Evolutionary conservation across 2,113 vertebrate species (phyloP), one percentile per base, ranked within the genome.

Genomic region (Sphaerodactylus townsendi): DNA sequence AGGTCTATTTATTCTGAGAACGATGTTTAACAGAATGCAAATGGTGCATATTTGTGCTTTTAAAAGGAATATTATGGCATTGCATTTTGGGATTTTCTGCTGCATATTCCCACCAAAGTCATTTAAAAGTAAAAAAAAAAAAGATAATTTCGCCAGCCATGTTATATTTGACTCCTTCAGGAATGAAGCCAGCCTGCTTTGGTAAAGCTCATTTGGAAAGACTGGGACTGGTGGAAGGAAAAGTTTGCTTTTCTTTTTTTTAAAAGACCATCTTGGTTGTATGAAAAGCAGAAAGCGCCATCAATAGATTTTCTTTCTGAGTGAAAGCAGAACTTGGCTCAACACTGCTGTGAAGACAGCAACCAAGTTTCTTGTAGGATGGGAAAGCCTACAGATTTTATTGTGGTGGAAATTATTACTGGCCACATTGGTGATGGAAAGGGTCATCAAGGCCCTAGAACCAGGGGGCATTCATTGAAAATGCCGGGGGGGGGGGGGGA

Each of bases 41-140:
- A 5, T 35, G 76, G 88, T 87, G 66, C 83, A 76, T 73, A 28
- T 9, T 0, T 46, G 21, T 35, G 76, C 44, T 88, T 86, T 83
- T 89, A 79, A 88, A 86, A 92, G 90, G 92, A 74, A 14, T 88
- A 91, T 59, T 8, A 2, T 41, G 39, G 79, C 70, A 69, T 30
- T 2, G 9, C 87, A 75, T 85, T 88, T 93, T 91, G 92, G 89
- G 93, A 94, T 84, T 79, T 83, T 2, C 1, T 79, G 53, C 35
- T 9, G 19, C 72, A 30, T 68, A 2, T 91, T 93, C 93, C 92
- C 94, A 93, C 85, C 85, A 76, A 11, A 83, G 82, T 7, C 84
- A 81, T 87, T 70, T 90, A 72, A 4, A 68, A 85, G 77, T 48
- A 41, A 85, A 86, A n/a, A n/a, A n/a, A n/a, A n/a, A n/a, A n/a